Conservation (phyloP, 2,113 vertebrate species). For the Lates calcarifer region DNA sequence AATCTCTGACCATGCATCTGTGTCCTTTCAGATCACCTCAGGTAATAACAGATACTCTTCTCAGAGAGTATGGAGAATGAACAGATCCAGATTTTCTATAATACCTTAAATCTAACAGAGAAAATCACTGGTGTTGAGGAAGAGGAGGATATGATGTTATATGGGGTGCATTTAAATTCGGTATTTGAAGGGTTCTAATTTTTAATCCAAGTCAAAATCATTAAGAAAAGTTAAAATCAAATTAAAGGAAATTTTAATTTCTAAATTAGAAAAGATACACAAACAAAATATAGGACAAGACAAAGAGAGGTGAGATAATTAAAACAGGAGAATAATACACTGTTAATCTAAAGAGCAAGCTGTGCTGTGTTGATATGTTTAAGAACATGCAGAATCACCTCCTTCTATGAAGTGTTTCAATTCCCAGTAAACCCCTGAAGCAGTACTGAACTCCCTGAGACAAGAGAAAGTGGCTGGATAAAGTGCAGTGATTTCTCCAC, state of each 20-base stretch:
- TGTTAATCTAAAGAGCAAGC: too few species aligned
- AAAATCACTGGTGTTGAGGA: background rate
- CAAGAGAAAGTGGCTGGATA: constrained; percentile 11
- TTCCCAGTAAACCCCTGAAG: constrained; percentile 22
- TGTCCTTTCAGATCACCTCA: background rate
- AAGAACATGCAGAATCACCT: too few species aligned
- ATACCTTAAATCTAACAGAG: background rate
- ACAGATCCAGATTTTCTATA: background rate
- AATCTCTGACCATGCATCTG: background rate
- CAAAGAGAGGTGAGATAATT: too few species aligned
- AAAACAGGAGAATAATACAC: too few species aligned
- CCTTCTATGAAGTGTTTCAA: background rate
- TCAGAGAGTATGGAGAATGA: background rate
- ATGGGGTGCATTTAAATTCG: too few species aligned
- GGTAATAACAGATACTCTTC: background rate
- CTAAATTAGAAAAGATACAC: too few species aligned
- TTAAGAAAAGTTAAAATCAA: too few species aligned
- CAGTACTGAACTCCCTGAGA: background rate
- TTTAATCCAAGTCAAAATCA: background rate
- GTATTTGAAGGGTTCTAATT: background rate
- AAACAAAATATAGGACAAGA: too few species aligned
- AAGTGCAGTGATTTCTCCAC: constrained; percentile 29
- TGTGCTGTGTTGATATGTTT: too few species aligned
- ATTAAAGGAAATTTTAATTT: too few species aligned
- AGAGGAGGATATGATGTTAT: too few species aligned